Percentiles rank a stretch among this genome's conserved stretches.
Conservation (phyloP, 30 jellyfish, hydroid and myxozoan species). For the Chironex yamaguchii region DNA sequence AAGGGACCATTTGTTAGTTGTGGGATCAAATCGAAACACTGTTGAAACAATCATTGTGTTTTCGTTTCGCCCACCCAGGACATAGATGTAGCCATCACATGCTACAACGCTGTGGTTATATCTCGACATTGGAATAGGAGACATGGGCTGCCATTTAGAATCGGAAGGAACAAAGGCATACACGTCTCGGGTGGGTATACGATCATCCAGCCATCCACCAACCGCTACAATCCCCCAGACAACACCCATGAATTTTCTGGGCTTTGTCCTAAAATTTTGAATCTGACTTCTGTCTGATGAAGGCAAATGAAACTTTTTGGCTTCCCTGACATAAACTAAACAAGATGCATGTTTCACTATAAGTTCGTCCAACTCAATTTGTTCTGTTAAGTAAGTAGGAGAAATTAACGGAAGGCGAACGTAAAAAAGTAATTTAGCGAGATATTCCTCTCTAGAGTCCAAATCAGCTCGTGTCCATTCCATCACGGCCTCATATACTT, state of each 20-base stretch:
- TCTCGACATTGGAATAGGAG: conserved; percentile 77
- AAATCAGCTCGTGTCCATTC: conserved; percentile 77
- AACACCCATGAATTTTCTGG: conserved; percentile 94
- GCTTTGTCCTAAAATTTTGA: conserved; percentile 67
- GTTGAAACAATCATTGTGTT: conserved; percentile 76
- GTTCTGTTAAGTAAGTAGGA: conserved; percentile 81
- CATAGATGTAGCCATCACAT: conserved; percentile 91
- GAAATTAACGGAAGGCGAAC: conserved; percentile 87
- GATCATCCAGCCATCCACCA: conserved; percentile 91
- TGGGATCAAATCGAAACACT: conserved; percentile 87
- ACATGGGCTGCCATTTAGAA: conserved; percentile 85
- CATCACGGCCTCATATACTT: conserved; percentile 90
- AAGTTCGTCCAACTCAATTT: conserved; percentile 74
- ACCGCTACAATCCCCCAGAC: conserved; percentile 88
- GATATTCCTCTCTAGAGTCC: conserved; percentile 62
- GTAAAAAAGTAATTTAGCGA: conserved; percentile 55
- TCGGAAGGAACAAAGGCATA: conserved; percentile 81
- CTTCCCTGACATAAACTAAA: conserved; percentile 72
- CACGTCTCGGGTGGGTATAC: conserved; percentile 83
- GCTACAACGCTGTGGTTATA: conserved; percentile 91
- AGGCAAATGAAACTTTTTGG: conserved; percentile 64
- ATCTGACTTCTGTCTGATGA: conserved; percentile 60
- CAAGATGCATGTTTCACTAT: conserved; percentile 60
- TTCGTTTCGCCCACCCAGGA: conserved; percentile 92
- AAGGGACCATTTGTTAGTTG: conserved; percentile 80